Conservation (phyloP, 2,113 vertebrate species). For the Ptychochromis oligacanthus region DNA sequence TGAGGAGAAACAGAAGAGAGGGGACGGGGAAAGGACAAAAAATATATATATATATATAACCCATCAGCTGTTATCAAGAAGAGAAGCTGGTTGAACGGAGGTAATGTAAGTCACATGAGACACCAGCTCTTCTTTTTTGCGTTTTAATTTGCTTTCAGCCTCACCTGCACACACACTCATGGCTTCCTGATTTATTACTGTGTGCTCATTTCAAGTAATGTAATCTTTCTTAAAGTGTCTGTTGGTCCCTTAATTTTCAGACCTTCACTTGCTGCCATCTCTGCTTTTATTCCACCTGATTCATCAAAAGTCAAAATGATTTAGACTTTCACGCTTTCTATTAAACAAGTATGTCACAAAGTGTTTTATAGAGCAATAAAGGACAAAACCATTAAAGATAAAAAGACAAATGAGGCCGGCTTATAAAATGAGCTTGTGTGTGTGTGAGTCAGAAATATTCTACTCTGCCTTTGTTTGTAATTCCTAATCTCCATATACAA, state of each 20-base stretch:
- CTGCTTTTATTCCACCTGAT: slow-evolving; percentile 39
- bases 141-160: neutral
- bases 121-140: neutral
- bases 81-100: neutral
- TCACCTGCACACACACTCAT: slow-evolving; percentile 20
- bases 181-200: slow-evolving; percentile 13
- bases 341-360: slow-evolving; percentile 52
- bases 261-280: slow-evolving; percentile 18
- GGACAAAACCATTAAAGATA: slow-evolving; percentile 47
- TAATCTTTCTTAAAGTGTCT: slow-evolving; percentile 22
- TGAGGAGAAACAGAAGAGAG: too few relatives aligned
- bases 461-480: neutral
- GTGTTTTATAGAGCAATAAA: slow-evolving; percentile 62
- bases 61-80: neutral
- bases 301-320: slow-evolving; percentile 55
- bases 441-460: neutral
- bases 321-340: slow-evolving; percentile 46
- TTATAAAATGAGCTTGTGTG: slow-evolving; percentile 8
- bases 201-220: neutral
- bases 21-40: too few relatives aligned
- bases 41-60: too few relatives aligned
- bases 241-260: slow-evolving; percentile 15
- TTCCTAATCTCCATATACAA: neutral
- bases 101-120: neutral
- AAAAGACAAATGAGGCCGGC: slow-evolving; percentile 27